phyloP scores from a whole-genome alignment of 2,888 invertebrate species.

The Biston betularia region DNA sequence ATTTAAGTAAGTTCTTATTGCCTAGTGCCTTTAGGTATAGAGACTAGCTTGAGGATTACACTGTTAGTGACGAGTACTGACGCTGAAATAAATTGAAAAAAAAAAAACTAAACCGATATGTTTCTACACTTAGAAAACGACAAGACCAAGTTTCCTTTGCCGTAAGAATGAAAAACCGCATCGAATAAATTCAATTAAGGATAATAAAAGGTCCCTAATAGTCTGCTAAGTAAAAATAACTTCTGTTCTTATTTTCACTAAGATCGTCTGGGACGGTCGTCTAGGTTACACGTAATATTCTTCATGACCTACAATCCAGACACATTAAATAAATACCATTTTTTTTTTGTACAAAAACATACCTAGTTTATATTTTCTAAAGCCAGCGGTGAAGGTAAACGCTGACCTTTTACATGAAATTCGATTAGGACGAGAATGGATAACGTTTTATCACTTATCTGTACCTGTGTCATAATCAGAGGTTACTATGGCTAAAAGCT shows the following conservation, averaged over 20 bases:
- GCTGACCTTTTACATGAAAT: slow-evolving; percentile 5
- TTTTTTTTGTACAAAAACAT: background rate
- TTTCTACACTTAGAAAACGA: background rate
- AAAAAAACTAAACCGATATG: too few species aligned
- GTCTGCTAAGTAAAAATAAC: slow-evolving; percentile 1
- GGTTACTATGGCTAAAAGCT: slow-evolving; percentile 18
- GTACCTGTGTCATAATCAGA: slow-evolving; percentile 7
- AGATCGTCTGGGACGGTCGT: slow-evolving; percentile 18
- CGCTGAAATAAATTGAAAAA: background rate
- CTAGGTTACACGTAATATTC: slow-evolving; percentile 5
- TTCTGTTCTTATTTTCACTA: slow-evolving; percentile 8
- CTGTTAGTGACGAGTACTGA: too few species aligned
- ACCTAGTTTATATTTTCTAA: background rate
- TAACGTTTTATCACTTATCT: slow-evolving; percentile 17
- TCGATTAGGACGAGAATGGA: slow-evolving; percentile 16
- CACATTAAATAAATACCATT: background rate
- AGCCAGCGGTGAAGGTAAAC: background rate
- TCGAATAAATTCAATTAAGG: slow-evolving; percentile 9
- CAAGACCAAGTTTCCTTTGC: background rate
- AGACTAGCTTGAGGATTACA: too few species aligned
- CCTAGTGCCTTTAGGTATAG: too few species aligned
- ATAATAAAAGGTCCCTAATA: background rate
- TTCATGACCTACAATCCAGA: slow-evolving; percentile 1
- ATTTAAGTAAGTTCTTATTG: too few species aligned
- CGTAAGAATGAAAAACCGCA: background rate